Percentiles rank a stretch among this genome's conserved stretches.
These are phyloP conservation scores for Mastomys coucha DNA, from an alignment of 2,113 vertebrate genomes.

Conservation along the genomic window DNA sequence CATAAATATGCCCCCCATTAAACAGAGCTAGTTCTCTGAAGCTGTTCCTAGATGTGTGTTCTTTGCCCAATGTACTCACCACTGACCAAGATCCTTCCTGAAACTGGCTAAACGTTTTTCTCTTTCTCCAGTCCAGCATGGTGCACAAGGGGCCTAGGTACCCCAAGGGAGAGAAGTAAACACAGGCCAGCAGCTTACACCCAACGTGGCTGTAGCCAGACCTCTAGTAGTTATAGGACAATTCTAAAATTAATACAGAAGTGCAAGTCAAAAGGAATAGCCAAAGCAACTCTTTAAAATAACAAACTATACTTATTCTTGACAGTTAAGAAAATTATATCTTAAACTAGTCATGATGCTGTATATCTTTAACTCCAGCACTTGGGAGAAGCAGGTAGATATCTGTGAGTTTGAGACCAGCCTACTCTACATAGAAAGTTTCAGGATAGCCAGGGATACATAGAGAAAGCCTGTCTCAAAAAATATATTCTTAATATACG, in stretches of 20 bases:
- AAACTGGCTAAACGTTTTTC: too few species aligned
- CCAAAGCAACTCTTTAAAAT: background rate
- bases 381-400: background rate
- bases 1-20: too few species aligned
- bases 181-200: too few species aligned
- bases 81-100: too few species aligned
- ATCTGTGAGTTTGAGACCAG: background rate
- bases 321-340: background rate
- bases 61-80: too few species aligned
- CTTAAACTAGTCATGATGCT: background rate
- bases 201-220: too few species aligned
- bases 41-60: too few species aligned
- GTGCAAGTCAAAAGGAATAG: background rate
- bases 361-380: background rate
- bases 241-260: background rate
- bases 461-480: background rate
- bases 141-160: too few species aligned
- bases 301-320: background rate
- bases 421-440: background rate
- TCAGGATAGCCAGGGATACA: background rate
- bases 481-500: conserved; percentile 15
- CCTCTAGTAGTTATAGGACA: background rate
- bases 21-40: too few species aligned
- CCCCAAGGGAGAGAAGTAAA: too few species aligned
- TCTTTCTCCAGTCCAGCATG: too few species aligned